Conservation (phyloP, 30 jellyfish, hydroid and myxozoan species). For the Mastigias papua region DNA sequence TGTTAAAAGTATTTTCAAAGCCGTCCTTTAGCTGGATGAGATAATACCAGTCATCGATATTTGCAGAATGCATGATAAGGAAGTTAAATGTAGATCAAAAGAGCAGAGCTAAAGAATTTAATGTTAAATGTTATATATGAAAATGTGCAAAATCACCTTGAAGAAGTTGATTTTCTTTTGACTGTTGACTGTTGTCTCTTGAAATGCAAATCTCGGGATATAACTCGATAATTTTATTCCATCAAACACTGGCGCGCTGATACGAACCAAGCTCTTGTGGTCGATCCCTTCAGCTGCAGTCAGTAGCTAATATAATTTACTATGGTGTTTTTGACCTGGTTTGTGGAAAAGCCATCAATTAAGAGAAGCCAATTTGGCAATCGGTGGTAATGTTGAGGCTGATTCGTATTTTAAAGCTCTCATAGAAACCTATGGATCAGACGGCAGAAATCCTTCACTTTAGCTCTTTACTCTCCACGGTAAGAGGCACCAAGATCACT, state of each 20-base stretch:
- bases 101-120: too few relatives aligned
- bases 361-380: conserved; percentile 10
- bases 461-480: conserved; percentile 4
- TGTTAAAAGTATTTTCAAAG: too few relatives aligned
- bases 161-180: not conserved
- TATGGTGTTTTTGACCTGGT: conserved; percentile 46
- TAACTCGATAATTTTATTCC: not conserved
- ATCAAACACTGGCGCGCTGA: not conserved
- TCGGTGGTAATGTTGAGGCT: conserved; percentile 13
- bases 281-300: conserved; percentile 48
- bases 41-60: not conserved
- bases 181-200: not conserved
- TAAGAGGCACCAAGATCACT: not conserved
- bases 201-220: not conserved
- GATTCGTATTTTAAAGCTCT: not conserved
- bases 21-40: not conserved
- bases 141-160: too few relatives aligned
- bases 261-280: conserved; percentile 33
- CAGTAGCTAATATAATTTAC: conserved; percentile 15
- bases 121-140: too few relatives aligned
- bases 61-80: not conserved
- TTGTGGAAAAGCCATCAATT: conserved; percentile 1
- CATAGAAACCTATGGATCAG: not conserved
- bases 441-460: not conserved
- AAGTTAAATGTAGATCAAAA: not conserved